Base-by-base conservation (phyloP, 2,113 vertebrate species). In the Channa maculata region DNA sequence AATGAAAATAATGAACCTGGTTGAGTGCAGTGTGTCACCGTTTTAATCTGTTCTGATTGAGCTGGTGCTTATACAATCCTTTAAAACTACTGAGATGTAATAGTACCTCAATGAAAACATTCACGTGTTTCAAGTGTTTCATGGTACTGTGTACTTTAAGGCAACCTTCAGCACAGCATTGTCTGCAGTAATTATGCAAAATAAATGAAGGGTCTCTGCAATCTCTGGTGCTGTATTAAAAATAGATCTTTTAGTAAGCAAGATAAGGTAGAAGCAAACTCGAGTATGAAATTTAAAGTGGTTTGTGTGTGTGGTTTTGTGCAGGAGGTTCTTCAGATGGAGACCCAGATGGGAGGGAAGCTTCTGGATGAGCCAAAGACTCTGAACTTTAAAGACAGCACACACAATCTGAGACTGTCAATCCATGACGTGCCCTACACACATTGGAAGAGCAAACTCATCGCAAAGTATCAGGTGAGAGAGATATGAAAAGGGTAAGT, bases 301-400 rank as follows among this genome's bases (percentile, higher is more conserved):
- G 12, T 70, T 54, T 8, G 24, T 24, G 36, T 57, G 55, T 51
- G 57, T 37, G 37, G 44, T 77, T 65, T 39, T 69, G 50, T 82
- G 63, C 62, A 98, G 97, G 97, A 98, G 89, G 96, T 98, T 54
- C 90, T 98, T 75, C 96, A 98, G 89, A 95, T 98, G 15, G 97
- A 98, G 92, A 94, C 92, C 50, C 97, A 98, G 92, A 95, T 97
- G 94, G 97, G 97, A 0, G 97, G 97, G 58, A 97, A 97, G 85
- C 95, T 98, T 67, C 86, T 98, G 81, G 97, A 97, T 71, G 97
- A 98, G 83, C 97, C 97, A 71, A 98, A 98, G 92, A 94, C 95
- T 59, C 93, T 98, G 84, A 94, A 96, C 91, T 98, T 98, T 87
- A 98, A 98, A 92, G 97, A 97, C 91, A 98, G 96, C 85, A 96